Base-by-base conservation (phyloP, 2,888 invertebrate species). In the Beris chalybata region DNA sequence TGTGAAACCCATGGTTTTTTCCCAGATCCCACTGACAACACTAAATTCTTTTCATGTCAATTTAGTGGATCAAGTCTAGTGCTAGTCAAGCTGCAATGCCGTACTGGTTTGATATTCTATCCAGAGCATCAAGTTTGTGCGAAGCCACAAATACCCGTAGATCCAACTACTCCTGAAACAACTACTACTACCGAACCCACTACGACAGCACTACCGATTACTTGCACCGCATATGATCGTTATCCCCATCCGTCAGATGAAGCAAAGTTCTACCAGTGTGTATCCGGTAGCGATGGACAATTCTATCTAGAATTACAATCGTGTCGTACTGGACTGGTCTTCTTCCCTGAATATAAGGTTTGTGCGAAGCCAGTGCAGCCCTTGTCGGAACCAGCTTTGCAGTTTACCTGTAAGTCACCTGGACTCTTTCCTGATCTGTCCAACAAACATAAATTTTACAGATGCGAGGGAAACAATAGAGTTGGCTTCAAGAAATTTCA, bases 21-120 rank as follows among this genome's bases (percentile, higher is more conserved):
- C 15, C 32, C 55, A 66, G 71, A 71, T 66, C 22, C 12, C 2
- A 1, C 12, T 1, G 72, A 72, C 43, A 47, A 55, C 7, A 50
- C 70, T 2, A 65, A 68, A 31, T 73, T 71, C 64, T 73, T 71
- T 70, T 65, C 64, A 30, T 73, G 73, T 2, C 59, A 66, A 6
- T 3, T 29, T 1, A 68, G 69, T 5, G 72, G 72, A 5, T n/a
- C 6, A 4, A 70, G 69, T 4, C 72, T 48, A n/a, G 31, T 48
- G 0, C 4, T 69, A 6, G 64, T 67, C 0, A 71, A 71, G 53
- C 70, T 71, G 71, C 55, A 53, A n/a, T 73, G 73, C 45, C 69
- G 69, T 3, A 38, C 22, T 13, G 67, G 64, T 6, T 67, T 70
- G 30, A 43, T 54, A 13, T 73, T 71, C 54, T 68, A 72, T 61